Conservation (phyloP, 2,888 invertebrate genomes). For the Lamellibrachia columna region DNA sequence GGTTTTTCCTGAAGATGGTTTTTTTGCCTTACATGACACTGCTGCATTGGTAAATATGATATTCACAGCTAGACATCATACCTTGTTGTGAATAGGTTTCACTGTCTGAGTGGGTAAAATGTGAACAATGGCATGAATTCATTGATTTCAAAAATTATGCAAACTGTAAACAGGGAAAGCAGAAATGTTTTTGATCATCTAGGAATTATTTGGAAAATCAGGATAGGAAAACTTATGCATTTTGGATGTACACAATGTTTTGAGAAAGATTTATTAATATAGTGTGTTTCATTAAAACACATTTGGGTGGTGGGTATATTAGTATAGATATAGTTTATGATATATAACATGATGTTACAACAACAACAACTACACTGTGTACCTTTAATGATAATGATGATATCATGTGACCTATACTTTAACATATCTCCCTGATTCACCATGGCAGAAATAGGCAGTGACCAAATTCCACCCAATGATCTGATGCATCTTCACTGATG, state of each 20-base stretch:
- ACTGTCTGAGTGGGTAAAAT: not conserved
- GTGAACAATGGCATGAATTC: not conserved
- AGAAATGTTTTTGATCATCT: not conserved
- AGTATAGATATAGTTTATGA: not conserved
- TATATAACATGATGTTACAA: not conserved
- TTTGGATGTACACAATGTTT: too few species aligned
- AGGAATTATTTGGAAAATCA: not conserved
- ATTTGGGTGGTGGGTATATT: too few species aligned
- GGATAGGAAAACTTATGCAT: not conserved
- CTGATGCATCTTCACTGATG: not conserved
- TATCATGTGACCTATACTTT: not conserved
- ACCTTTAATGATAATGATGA: not conserved
- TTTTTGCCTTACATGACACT: not conserved
- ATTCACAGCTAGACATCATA: not conserved
- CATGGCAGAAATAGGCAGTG: not conserved
- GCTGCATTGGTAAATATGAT: not conserved
- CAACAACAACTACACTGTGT: not conserved
- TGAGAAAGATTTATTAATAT: too few species aligned
- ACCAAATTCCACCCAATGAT: not conserved
- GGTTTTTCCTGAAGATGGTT: not conserved
- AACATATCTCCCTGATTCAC: not conserved
- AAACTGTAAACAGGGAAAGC: not conserved
- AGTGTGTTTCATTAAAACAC: too few species aligned
- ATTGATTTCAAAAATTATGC: not conserved
- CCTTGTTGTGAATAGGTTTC: not conserved